Percentiles rank a stretch among this genome's conserved stretches.
Conservation (phyloP, 2,797 vertebrate genomes). For the Scyliorhinus canicula region DNA sequence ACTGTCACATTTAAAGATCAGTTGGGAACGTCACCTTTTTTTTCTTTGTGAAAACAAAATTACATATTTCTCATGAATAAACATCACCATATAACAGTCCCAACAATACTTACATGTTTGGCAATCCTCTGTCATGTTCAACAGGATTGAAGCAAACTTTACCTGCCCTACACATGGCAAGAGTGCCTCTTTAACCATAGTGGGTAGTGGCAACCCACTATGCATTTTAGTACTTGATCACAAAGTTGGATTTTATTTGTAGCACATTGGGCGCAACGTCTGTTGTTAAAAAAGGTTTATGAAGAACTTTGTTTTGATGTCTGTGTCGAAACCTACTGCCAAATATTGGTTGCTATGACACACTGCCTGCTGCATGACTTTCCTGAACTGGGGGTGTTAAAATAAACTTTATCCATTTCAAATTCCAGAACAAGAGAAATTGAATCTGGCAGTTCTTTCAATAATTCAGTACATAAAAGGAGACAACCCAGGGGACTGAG, state of each 20-base stretch:
- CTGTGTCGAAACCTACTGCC: background rate
- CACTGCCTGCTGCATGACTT: background rate
- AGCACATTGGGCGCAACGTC: background rate
- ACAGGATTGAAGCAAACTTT: background rate
- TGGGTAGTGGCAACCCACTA: background rate
- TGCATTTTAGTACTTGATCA: background rate
- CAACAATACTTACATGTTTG: background rate
- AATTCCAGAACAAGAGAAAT: background rate
- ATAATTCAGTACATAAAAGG: background rate
- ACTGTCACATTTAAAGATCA: background rate
- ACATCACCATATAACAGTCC: background rate
- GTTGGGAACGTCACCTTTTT: background rate
- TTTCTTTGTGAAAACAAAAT: background rate
- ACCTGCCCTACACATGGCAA: background rate
- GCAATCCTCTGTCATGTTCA: background rate
- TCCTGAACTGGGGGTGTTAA: background rate
- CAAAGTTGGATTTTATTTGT: background rate
- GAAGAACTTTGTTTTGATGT: background rate
- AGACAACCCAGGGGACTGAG: background rate
- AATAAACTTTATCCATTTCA: background rate
- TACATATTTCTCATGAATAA: background rate
- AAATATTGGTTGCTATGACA: background rate
- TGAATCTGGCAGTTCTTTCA: background rate
- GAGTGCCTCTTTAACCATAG: background rate
- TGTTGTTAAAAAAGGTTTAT: background rate